Conservation (phyloP, 2,797 vertebrate species). For the Pantherophis alleghaniensis region DNA sequence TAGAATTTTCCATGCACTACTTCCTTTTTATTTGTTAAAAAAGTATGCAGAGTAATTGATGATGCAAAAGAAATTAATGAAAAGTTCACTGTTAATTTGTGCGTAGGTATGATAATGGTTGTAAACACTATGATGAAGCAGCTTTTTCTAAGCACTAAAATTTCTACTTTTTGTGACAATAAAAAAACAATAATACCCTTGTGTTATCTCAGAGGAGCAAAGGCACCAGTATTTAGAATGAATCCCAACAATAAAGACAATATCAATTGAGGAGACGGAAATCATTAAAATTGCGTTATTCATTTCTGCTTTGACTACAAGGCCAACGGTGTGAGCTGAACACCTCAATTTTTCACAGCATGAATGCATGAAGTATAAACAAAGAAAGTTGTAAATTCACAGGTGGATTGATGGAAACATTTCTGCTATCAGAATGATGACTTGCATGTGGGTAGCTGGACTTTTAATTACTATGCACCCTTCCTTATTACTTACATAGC, state of each 20-base stretch:
- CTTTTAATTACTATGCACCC: not conserved
- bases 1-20: not conserved
- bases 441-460: not conserved
- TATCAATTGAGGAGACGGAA: not conserved
- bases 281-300: not conserved
- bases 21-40: not conserved
- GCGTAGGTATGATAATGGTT: not conserved
- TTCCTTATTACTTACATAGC: not conserved
- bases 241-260: not conserved
- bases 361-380: slow-evolving; percentile 16
- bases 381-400: not conserved
- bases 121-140: not conserved
- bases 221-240: not conserved
- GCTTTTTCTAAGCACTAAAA: not conserved
- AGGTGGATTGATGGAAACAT: not conserved
- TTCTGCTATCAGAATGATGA: not conserved
- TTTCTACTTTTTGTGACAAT: not conserved
- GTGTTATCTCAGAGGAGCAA: not conserved
- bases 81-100: not conserved
- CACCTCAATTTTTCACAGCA: not conserved
- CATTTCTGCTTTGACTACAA: not conserved
- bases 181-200: not conserved
- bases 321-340: not conserved
- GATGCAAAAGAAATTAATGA: not conserved
- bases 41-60: not conserved